Conservation (phyloP, 2,113 vertebrate genomes). For the Gymnobelideus leadbeateri region DNA sequence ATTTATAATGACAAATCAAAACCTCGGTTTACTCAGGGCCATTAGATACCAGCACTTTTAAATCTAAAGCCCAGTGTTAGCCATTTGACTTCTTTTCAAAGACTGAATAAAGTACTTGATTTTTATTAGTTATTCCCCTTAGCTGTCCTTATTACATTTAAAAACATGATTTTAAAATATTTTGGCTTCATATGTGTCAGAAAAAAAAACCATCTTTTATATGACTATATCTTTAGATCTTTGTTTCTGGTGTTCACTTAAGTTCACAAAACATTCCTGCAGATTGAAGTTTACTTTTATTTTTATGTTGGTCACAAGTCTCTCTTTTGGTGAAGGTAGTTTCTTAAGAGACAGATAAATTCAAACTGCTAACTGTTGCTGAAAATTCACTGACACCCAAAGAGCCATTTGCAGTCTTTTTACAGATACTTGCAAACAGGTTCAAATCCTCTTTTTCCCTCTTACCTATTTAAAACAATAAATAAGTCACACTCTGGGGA, state of each 20-base stretch:
- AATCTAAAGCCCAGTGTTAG: neutral
- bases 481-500: neutral
- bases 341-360: neutral
- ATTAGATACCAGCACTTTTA: too few species aligned
- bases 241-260: neutral
- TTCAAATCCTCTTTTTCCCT: neutral
- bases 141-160: neutral
- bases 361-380: neutral
- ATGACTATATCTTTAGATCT: neutral
- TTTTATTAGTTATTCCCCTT: neutral
- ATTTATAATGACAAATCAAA: neutral
- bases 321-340: neutral
- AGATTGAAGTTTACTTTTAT: neutral
- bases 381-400: neutral
- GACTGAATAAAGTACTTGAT: neutral
- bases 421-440: neutral
- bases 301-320: neutral
- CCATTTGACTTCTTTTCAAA: neutral
- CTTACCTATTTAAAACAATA: neutral
- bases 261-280: neutral
- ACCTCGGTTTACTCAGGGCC: too few species aligned
- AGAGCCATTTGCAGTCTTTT: neutral
- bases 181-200: neutral
- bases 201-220: neutral
- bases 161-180: neutral